Base-by-base conservation (phyloP, 1,140 invertebrate genomes). In the Apis laboriosa region DNA sequence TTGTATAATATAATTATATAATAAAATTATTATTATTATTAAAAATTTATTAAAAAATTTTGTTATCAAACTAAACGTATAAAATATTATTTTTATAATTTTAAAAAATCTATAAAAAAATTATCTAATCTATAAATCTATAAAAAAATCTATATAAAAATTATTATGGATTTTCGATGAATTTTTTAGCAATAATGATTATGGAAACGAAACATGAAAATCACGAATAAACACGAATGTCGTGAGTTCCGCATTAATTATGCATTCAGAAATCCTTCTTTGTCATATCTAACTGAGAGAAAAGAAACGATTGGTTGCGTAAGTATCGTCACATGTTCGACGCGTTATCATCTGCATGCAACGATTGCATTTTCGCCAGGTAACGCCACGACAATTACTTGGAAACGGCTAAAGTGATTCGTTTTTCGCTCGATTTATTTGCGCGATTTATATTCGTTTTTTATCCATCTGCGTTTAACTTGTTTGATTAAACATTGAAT, bases 241-340 rank as follows among this genome's bases (percentile, higher is more conserved):
- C 11, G 12, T n/a, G n/a, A 64, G 79, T 76, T 81, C 72, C 34
- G 73, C 24, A 43, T 77, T 82, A 82, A 82, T 82, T 77, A 80
- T 66, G 68, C 61, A 80, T 75, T 75, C 61, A 21, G 71, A 80
- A 80, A 80, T 80, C 71, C 53, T 55, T 61, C 73, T 82, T 77
- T 77, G 64, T 82, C 64, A 28, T 82, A 76, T 82, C 74, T 77
- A 13, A 11, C 5, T 5, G 9, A 51, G 80, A 77, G 73, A 77
- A 82, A 77, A 82, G 80, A 77, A 68, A 77, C 80, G 64, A 82
- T 77, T 64, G 63, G 80, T 82, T 82, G 80, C 64, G 73, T 82
- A 82, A 82, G 55, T 34, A 43, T 17, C 55, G 73, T 82, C 80
- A 82, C 74, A 82, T 77, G 80, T 19, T 58, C 74, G 80, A 9